Evolutionary conservation across 2,113 vertebrate species (phyloP).

Genomic region (Gambusia holbrooki): DNA sequence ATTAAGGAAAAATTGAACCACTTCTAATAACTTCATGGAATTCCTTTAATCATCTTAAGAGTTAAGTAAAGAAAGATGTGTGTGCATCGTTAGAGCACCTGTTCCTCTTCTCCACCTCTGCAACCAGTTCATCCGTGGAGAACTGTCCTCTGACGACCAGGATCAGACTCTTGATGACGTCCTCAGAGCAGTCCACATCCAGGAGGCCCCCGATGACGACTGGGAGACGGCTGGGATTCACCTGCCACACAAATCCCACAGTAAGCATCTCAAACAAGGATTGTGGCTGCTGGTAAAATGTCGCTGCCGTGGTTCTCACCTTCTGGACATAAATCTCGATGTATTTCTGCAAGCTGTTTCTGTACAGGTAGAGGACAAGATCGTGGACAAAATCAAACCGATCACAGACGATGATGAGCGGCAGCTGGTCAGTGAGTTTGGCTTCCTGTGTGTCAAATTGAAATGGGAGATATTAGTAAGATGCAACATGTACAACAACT

Average conservation of each 20-base stretch:
- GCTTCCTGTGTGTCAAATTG: slow-evolving; percentile 86
- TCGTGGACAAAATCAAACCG: slow-evolving; percentile 98
- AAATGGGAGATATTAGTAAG: slow-evolving; percentile 10
- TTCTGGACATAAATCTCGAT: slow-evolving; percentile 99
- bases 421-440: slow-evolving; percentile 96
- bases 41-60: background rate
- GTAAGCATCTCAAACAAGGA: background rate
- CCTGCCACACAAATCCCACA: slow-evolving; percentile 75
- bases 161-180: slow-evolving; percentile 97
- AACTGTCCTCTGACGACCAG: slow-evolving; percentile 97
- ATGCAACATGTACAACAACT: background rate
- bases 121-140: slow-evolving; percentile 97
- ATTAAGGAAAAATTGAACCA: background rate
- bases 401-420: slow-evolving; percentile 97
- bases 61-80: background rate
- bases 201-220: slow-evolving; percentile 95
- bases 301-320: slow-evolving; percentile 73
- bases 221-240: slow-evolving; percentile 96
- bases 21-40: background rate
- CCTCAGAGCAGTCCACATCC: slow-evolving; percentile 98
- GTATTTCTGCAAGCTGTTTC: slow-evolving; percentile 98
- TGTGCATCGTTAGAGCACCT: slow-evolving; percentile 76
- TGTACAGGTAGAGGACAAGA: slow-evolving; percentile 96
- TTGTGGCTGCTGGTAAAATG: background rate
- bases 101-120: slow-evolving; percentile 98